phyloP scores from a whole-genome alignment of 2,888 invertebrate genomes.

The Tenthredo mesomela region DNA sequence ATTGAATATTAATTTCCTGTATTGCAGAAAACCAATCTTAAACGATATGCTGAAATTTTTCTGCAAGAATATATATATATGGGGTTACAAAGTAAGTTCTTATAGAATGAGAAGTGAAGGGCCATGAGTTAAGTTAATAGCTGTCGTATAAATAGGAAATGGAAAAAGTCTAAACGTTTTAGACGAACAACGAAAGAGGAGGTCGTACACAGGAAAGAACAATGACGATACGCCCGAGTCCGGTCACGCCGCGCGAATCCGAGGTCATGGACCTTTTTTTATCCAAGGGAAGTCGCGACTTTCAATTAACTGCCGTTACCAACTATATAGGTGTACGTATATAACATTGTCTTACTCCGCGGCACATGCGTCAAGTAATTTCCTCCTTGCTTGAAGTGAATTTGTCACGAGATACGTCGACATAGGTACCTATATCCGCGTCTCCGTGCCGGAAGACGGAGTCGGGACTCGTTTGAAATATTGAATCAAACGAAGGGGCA shows the following conservation, averaged over 20 bases:
- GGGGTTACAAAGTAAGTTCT: background rate
- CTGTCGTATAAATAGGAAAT: background rate
- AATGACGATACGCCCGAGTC: slow-evolving; percentile 45
- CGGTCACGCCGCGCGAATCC: slow-evolving; percentile 46
- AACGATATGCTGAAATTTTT: background rate
- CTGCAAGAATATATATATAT: background rate
- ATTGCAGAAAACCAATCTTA: background rate
- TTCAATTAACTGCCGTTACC: slow-evolving; percentile 50
- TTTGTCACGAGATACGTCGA: background rate
- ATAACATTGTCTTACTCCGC: slow-evolving; percentile 30
- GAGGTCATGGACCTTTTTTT: slow-evolving; percentile 48
- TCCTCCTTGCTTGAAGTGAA: background rate
- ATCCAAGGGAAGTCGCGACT: slow-evolving; percentile 43
- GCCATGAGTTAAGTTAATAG: background rate
- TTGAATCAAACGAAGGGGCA: background rate
- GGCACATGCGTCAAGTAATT: slow-evolving; percentile 11
- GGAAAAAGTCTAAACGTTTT: slow-evolving; percentile 33
- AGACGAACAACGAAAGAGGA: background rate
- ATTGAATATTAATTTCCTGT: background rate
- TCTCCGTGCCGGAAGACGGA: background rate
- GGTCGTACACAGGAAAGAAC: slow-evolving; percentile 23
- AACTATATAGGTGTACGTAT: background rate
- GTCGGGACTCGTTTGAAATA: background rate
- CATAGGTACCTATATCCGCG: background rate
- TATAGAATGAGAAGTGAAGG: background rate